Evolutionary conservation across 1,140 invertebrate genomes (phyloP), one percentile per base, ranked within the genome.

Genomic region (Diploscapter pachys): DNA sequence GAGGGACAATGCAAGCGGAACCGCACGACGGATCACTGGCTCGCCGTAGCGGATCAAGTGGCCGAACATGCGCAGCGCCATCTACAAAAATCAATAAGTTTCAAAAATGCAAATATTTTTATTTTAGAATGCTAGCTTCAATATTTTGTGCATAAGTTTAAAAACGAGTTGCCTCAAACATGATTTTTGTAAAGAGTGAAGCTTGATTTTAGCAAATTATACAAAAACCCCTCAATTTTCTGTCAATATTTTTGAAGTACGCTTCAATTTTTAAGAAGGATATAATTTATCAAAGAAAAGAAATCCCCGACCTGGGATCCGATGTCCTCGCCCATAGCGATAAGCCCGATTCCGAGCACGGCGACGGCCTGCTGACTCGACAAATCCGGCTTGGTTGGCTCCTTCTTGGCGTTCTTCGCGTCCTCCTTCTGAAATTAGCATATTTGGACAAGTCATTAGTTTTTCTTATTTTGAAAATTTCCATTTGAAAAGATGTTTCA

Each of bases 311-410:
- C 69, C 88, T 99, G 96, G 57, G 92, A 91, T 8, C 96, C 96
- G 81, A 98, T 96, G 85, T 99, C 96, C 89, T 99, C 97, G 5
- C 95, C 96, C 92, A 99, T 96, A 49, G 95, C 92, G 81, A 99
- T 98, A n/a, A 99, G 89, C 31, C 94, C 95, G 80, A 99, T 96
- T 6, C 96, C 96, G 50, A 99, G 87, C 9, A 97, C 95, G 71
- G 96, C 96, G 57, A 99, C 92, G n/a, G 95, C 93, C 88, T 96
- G 96, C 81, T 94, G 92, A 0, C 91, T 90, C 62, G 94, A 95
- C 13, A 96, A 87, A 87, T 98, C 94, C 81, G 92, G 91, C 78
- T 91, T 89, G 5, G 91, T 90, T 9, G 62, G 63, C 63, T 65
- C 63, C 62, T 90, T 89, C 4, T 90, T 90, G 57, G 87, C 87